These are phyloP conservation scores for Bombus sylvicola DNA, from an alignment of 1,140 invertebrate genomes.

Conservation along the genomic window DNA sequence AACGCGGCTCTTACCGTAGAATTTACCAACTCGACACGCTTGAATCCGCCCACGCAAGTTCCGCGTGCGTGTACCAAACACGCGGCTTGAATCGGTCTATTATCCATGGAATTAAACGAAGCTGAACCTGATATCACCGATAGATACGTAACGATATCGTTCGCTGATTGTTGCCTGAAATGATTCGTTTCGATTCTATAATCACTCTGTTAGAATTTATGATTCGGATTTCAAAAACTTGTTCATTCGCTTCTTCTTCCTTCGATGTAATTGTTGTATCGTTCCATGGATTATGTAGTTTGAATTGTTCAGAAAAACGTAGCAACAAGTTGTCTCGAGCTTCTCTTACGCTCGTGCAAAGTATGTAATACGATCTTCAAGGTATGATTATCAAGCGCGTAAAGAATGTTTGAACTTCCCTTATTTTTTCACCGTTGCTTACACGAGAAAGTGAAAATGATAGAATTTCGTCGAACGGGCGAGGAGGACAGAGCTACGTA, in stretches of 20 bases:
- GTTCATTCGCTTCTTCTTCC: no score
- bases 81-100: neutral
- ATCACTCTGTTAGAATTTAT: neutral
- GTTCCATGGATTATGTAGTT: neutral
- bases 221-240: neutral
- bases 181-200: neutral
- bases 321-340: neutral
- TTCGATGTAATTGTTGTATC: neutral
- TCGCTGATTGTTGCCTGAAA: neutral
- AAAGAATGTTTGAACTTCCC: neutral
- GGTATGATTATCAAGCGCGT: neutral
- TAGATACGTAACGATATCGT: neutral
- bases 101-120: neutral
- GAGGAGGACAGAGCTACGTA: no score
- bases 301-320: neutral
- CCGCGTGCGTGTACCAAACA: neutral
- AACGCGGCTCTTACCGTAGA: conserved; percentile 24
- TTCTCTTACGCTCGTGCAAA: neutral
- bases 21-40: conserved; percentile 48
- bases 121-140: neutral
- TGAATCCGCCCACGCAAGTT: neutral
- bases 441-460: no score
- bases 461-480: no score
- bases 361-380: neutral
- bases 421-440: no score